phyloP scores from a whole-genome alignment of 2,797 vertebrate genomes.

The Echeneis naucrates region DNA sequence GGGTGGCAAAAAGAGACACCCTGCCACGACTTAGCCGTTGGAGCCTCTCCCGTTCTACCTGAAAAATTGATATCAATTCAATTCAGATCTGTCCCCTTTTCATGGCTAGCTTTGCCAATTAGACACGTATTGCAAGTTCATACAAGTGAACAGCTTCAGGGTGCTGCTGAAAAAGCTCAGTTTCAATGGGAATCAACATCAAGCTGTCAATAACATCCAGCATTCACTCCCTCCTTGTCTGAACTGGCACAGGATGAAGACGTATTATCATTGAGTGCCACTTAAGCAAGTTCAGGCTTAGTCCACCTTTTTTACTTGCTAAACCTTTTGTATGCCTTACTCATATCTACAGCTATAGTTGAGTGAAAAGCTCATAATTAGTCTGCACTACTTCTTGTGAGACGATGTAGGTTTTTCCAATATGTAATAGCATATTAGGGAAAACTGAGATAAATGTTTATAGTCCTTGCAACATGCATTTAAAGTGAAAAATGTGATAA shows the following conservation, averaged over 20 bases:
- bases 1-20: neutral
- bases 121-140: no score
- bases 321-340: slow-evolving; percentile 24
- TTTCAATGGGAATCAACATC: neutral
- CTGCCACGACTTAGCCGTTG: neutral
- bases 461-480: no score
- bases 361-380: slow-evolving; percentile 27
- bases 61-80: neutral
- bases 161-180: neutral
- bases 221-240: slow-evolving; percentile 23
- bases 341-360: slow-evolving; percentile 17
- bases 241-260: slow-evolving; percentile 26
- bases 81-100: slow-evolving; percentile 8
- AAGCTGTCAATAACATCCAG: slow-evolving; percentile 6
- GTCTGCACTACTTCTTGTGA: slow-evolving; percentile 8
- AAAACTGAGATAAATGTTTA: neutral
- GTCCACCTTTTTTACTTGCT: slow-evolving; percentile 30
- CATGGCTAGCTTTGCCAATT: no score
- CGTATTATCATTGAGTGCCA: slow-evolving; percentile 12
- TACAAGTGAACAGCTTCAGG: neutral
- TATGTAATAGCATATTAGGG: neutral
- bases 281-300: slow-evolving; percentile 58
- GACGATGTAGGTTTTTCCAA: neutral
- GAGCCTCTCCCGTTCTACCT: neutral
- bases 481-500: no score